Conservation (phyloP, 92 coral and sea anemone genomes). For the Muricea muricata region DNA sequence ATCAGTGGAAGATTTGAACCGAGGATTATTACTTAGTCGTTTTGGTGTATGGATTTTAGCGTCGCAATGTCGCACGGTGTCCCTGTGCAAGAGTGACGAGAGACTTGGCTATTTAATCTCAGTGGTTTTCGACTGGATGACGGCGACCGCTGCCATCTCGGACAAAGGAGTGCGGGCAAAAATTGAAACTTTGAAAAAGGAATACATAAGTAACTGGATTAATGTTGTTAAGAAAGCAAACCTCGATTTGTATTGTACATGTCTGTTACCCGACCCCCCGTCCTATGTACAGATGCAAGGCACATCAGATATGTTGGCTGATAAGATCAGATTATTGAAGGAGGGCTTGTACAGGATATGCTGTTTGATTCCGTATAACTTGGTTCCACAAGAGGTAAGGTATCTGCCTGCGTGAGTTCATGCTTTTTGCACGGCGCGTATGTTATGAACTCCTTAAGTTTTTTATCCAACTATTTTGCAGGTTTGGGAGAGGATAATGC, state of each 20-base stretch:
- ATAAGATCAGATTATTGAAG: conserved; percentile 78
- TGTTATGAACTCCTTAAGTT: no score
- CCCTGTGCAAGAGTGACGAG: conserved; percentile 80
- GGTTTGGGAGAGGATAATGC: conserved; percentile 97
- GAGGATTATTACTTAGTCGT: conserved; percentile 92
- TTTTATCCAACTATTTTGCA: background rate
- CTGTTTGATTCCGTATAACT: conserved; percentile 83
- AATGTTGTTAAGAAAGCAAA: conserved; percentile 80
- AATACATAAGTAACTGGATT: conserved; percentile 94
- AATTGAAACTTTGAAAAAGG: conserved; percentile 84
- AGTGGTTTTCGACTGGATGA: conserved; percentile 95
- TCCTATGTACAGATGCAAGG: conserved; percentile 87
- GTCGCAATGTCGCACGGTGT: conserved; percentile 82
- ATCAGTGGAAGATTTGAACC: conserved; percentile 90
- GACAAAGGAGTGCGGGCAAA: conserved; percentile 86
- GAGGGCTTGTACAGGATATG: conserved; percentile 95
- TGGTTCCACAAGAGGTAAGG: conserved; percentile 82
- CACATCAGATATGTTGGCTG: conserved; percentile 81
- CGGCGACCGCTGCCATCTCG: conserved; percentile 81
- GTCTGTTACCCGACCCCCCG: conserved; percentile 90
- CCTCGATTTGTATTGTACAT: conserved; percentile 84
- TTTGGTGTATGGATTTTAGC: conserved; percentile 96
- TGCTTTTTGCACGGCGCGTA: no score
- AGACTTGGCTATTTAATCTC: conserved; percentile 92
- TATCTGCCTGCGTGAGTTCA: no score